Evolutionary conservation across 2,113 vertebrate genomes (phyloP).

Genomic region (Oceanodroma tethys): DNA sequence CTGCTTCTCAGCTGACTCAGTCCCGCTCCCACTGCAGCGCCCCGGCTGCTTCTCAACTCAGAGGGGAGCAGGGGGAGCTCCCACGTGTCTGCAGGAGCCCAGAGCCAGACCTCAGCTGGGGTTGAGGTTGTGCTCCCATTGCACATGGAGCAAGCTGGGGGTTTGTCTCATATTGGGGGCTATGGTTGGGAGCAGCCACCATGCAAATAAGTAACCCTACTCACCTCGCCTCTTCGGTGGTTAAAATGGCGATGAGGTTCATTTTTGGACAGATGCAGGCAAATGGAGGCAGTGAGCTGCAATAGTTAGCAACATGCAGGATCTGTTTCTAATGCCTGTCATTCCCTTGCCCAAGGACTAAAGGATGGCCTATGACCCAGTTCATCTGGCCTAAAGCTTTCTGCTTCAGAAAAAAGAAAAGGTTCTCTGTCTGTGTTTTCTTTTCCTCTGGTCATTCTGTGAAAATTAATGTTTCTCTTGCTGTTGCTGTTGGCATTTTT

Average conservation of each 20-base stretch:
- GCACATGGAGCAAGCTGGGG: neutral
- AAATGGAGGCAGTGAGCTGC: neutral
- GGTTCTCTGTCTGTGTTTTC: neutral
- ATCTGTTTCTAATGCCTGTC: neutral
- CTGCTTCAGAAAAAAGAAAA: neutral
- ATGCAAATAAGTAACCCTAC: neutral
- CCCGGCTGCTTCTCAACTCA: neutral
- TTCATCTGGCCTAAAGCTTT: slow-evolving; percentile 2
- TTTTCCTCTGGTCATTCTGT: neutral
- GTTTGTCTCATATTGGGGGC: rapidly evolving
- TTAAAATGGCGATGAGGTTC: neutral
- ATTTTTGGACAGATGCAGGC: neutral
- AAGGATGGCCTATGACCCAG: neutral
- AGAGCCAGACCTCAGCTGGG: neutral
- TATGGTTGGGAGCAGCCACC: neutral
- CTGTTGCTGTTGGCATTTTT: neutral
- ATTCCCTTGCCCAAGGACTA: neutral
- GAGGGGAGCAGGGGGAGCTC: neutral
- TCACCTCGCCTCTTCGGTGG: neutral
- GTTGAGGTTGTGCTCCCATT: neutral
- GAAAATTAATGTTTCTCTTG: neutral
- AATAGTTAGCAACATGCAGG: neutral
- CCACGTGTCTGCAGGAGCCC: neutral
- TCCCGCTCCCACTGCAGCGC: neutral
- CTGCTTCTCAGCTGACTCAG: neutral